Conservation (phyloP, 1,140 invertebrate genomes). For the Drosophila yakuba region DNA sequence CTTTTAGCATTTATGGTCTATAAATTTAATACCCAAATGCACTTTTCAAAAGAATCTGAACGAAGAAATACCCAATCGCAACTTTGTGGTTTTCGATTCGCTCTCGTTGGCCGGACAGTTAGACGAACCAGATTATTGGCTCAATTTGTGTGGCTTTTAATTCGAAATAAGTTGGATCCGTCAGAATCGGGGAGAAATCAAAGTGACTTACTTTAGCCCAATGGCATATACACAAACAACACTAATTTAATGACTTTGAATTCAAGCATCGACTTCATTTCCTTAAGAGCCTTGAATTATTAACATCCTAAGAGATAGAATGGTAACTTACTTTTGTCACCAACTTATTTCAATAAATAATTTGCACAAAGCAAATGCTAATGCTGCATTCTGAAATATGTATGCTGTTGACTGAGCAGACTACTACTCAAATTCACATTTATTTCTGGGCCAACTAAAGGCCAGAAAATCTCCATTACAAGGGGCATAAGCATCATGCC, state of each 20-base stretch:
- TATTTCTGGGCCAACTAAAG: constrained; percentile 26
- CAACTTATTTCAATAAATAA: background rate
- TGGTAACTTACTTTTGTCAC: background rate
- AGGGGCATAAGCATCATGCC: constrained; percentile 32
- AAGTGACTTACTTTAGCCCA: background rate
- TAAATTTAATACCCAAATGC: constrained; percentile 61
- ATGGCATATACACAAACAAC: no score
- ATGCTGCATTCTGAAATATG: background rate
- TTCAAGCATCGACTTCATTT: no score
- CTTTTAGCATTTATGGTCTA: constrained; percentile 72
- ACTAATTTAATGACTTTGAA: no score
- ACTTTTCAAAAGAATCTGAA: constrained; percentile 42
- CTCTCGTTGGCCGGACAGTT: background rate
- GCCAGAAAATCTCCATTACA: constrained; percentile 38
- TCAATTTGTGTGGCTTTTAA: constrained; percentile 13
- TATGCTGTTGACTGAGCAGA: background rate
- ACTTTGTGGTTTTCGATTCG: constrained; percentile 33
- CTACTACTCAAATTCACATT: constrained; percentile 20
- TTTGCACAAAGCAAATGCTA: background rate
- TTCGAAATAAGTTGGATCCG: background rate
- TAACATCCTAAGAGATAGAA: background rate
- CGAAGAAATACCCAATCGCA: constrained; percentile 4
- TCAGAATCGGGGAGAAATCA: background rate
- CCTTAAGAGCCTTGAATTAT: no score
- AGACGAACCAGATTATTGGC: background rate